Evolutionary conservation across 1,140 invertebrate species (phyloP).

Genomic region (Branchinecta lindahli): DNA sequence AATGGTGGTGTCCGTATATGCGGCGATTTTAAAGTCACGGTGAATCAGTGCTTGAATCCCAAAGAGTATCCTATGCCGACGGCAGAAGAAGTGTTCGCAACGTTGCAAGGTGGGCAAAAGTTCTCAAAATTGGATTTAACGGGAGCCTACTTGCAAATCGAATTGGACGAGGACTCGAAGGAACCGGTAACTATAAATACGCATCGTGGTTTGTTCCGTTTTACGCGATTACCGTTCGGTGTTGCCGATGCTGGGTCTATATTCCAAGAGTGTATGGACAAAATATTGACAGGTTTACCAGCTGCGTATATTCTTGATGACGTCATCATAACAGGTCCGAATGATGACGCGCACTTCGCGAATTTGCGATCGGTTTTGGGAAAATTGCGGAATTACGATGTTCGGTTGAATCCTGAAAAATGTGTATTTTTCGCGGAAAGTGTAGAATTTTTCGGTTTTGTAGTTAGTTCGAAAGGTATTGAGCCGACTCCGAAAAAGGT

Average conservation of each 20-base stretch:
- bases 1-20: conserved; percentile 28
- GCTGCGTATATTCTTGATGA: conserved; percentile 27
- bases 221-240: conserved; percentile 34
- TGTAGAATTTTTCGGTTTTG: conserved; percentile 28
- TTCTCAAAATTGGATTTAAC: conserved; percentile 27
- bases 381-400: conserved; percentile 22
- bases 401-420: conserved; percentile 26
- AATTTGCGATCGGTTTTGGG: conserved; percentile 24
- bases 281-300: conserved; percentile 27
- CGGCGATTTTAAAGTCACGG: conserved; percentile 30
- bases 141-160: conserved; percentile 24
- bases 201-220: conserved; percentile 23
- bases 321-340: conserved; percentile 22
- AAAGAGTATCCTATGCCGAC: conserved; percentile 25
- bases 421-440: conserved; percentile 23
- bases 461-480: conserved; percentile 27
- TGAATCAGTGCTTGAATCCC: conserved; percentile 25
- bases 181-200: not conserved
- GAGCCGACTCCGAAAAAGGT: conserved; percentile 31
- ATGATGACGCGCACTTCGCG: conserved; percentile 24
- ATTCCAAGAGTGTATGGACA: conserved; percentile 36
- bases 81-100: conserved; percentile 25
- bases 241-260: conserved; percentile 34
- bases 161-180: conserved; percentile 19
- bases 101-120: conserved; percentile 12